phyloP scores from a whole-genome alignment of 2,888 invertebrate genomes.

The Drosophila kanekoi region DNA sequence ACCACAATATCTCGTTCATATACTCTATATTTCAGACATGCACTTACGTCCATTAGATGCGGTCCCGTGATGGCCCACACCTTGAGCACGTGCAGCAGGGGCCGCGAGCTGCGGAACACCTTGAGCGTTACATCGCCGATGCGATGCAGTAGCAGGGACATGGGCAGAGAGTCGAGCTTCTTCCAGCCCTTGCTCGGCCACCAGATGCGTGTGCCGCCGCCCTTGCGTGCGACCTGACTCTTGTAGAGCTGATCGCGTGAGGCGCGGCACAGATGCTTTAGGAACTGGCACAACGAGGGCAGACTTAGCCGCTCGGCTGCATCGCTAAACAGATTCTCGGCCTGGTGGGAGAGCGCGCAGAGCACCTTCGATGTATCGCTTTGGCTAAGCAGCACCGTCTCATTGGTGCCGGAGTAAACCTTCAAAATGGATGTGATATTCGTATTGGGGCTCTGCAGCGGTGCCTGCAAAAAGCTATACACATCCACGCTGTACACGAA shows the following conservation, averaged over 20 bases:
- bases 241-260: conserved; percentile 90
- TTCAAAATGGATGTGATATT: conserved; percentile 85
- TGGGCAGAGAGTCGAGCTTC: conserved; percentile 85
- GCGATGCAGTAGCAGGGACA: conserved; percentile 90
- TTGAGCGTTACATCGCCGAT: conserved; percentile 95
- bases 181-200: conserved; percentile 85
- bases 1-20: neutral
- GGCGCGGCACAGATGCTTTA: conserved; percentile 93
- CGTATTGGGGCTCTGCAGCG: conserved; percentile 88
- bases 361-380: conserved; percentile 95
- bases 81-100: conserved; percentile 95
- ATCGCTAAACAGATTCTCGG: conserved; percentile 95
- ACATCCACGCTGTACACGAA: conserved; percentile 89
- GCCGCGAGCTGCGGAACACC: conserved; percentile 94
- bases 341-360: conserved; percentile 94
- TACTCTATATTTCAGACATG: too few species aligned
- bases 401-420: conserved; percentile 84
- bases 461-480: conserved; percentile 92
- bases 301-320: conserved; percentile 95
- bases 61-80: conserved; percentile 97
- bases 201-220: conserved; percentile 84
- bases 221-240: conserved; percentile 85
- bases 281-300: conserved; percentile 92
- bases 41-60: conserved; percentile 94
- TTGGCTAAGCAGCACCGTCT: conserved; percentile 88